Evolutionary conservation across 2,797 vertebrate genomes (phyloP), one percentile per base, ranked within the genome.

Genomic region (Oreochromis mossambicus): DNA sequence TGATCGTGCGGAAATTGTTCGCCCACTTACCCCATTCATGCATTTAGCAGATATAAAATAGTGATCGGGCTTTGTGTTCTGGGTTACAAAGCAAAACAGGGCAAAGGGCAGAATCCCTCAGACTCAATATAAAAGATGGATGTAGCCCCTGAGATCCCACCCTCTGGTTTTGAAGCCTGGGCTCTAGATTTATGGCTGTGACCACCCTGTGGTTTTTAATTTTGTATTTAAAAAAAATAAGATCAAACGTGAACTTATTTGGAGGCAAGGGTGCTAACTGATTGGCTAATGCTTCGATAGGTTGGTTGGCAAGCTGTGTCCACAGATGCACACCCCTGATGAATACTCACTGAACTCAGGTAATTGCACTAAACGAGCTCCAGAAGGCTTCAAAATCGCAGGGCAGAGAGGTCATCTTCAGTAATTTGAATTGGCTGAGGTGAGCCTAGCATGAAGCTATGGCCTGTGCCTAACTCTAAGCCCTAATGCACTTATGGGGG

Each of bases 1-100:
- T 87, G 90, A 92, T 91, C 77, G 66, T 58, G 80, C 13, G 82
- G 91, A 88, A 94, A 93, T 87, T 63, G 91, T 93, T 92, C 85
- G 83, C 84, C 86, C 81, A 76, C 75, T 78, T 82, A 80, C 63
- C 36, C 79, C 66, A 15, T 84, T 90, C 84, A 41, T 83, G 52
- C 82, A 78, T 85, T 79, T 78, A 89, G 83, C 77, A 83, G 73
- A 84, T 75, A 86, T 84, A 90, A 55, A 90, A 24, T 54, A 77
- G 76, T 82, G 78, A 79, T 68, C 50, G 77, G 75, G 55, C 77
- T 84, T 50, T 75, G 66, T 82, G 83, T 75, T 77, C 19, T 3
- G 52, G 52, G 80, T 79, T 75, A 32, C 54, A 82, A 46, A 85
- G 29, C 56, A 79, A 46, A 85, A 48, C 46, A 43, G 12, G 21